phyloP scores from a whole-genome alignment of 2,113 vertebrate genomes.

The Ascaphus truei region DNA sequence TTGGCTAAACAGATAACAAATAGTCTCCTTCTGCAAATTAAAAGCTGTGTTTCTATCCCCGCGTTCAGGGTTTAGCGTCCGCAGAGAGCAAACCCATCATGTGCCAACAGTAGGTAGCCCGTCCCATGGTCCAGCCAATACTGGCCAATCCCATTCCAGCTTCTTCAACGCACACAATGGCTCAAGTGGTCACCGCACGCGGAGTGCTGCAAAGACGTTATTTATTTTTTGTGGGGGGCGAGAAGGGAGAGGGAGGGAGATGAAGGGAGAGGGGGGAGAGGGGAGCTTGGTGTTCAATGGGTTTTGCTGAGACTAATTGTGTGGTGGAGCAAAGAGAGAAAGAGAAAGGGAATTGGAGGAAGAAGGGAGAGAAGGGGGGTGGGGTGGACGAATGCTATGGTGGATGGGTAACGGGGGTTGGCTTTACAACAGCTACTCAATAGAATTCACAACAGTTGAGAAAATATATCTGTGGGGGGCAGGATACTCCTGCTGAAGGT shows the following conservation, averaged over 20 bases:
- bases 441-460: constrained; percentile 54
- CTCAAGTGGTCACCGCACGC: constrained; percentile 40
- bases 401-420: not conserved
- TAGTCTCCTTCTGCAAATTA: constrained; percentile 37
- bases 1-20: too few species aligned
- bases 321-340: constrained; percentile 58
- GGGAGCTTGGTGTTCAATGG: constrained; percentile 54
- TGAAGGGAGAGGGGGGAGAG: constrained; percentile 22
- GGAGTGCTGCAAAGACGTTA: too few species aligned
- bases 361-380: constrained; percentile 43
- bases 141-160: constrained; percentile 33
- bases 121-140: constrained; percentile 38
- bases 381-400: not conserved
- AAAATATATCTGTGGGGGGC: constrained; percentile 52
- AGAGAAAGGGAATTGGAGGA: constrained; percentile 47
- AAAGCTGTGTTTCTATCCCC: constrained; percentile 35
- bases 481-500: constrained; percentile 55
- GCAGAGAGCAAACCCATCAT: constrained; percentile 30
- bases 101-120: constrained; percentile 41
- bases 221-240: too few species aligned
- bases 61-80: not conserved
- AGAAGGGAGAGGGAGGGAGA: not conserved
- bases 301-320: constrained; percentile 68
- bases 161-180: constrained; percentile 43
- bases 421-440: constrained; percentile 54